phyloP scores from a whole-genome alignment of 2,113 vertebrate species.

The Prolemur simus region DNA sequence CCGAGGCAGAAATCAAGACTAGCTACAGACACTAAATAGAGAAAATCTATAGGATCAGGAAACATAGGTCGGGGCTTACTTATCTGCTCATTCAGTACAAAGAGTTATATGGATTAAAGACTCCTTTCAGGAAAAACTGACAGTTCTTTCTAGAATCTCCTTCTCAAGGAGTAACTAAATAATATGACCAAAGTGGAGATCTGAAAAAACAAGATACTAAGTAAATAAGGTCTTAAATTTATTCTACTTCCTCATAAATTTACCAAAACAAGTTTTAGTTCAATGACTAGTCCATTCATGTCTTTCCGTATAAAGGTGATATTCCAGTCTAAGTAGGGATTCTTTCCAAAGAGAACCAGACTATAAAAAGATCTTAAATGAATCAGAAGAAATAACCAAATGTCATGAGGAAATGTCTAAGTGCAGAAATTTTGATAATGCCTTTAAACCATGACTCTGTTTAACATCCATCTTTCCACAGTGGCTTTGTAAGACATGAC shows the following conservation, averaged over 20 bases:
- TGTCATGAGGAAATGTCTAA: background rate
- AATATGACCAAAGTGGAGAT: background rate
- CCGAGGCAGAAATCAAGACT: background rate
- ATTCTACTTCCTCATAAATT: background rate
- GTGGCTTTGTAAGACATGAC: background rate
- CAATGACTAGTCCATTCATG: background rate
- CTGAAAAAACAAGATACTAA: background rate
- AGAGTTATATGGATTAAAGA: background rate
- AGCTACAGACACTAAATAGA: background rate
- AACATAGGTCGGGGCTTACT: background rate
- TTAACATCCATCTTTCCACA: background rate
- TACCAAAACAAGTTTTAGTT: constrained; percentile 2
- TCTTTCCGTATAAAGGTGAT: background rate
- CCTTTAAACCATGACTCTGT: background rate
- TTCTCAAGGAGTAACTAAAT: background rate
- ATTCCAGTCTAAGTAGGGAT: background rate
- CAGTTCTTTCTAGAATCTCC: background rate
- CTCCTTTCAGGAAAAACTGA: background rate
- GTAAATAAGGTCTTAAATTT: constrained; percentile 1
- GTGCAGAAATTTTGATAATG: background rate
- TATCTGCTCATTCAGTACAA: background rate
- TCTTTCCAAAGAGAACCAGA: background rate
- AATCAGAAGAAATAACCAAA: constrained; percentile 7
- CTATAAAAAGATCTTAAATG: background rate
- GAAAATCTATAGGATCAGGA: background rate